A percentile compares a stretch with the other conserved stretches of the same genome.
These are phyloP conservation scores for Apistogramma diplotaenia DNA, from an alignment of 2,113 vertebrate genomes.

Conservation along the genomic window DNA sequence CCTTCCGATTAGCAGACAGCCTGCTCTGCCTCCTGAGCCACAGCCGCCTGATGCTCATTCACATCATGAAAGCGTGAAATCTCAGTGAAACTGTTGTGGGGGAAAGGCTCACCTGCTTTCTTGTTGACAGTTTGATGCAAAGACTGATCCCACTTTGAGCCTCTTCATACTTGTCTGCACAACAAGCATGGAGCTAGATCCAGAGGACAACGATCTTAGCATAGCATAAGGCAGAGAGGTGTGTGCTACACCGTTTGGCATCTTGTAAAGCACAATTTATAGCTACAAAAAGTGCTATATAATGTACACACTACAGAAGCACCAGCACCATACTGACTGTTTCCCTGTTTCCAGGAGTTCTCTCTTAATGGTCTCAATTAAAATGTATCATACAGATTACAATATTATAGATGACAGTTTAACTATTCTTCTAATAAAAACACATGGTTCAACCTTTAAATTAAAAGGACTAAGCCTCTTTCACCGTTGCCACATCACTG, in stretches of 20 bases:
- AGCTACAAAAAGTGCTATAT: not conserved
- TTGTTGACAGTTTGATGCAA: not conserved
- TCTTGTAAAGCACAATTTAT: not conserved
- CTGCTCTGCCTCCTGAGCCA: not conserved
- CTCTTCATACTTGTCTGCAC: not conserved
- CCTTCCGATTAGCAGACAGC: not conserved
- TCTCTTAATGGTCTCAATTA: not conserved
- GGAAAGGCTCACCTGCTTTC: not conserved
- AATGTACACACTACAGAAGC: not conserved
- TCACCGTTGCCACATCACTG: not conserved
- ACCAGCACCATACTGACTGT: not conserved
- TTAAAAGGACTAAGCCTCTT: not conserved
- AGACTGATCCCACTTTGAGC: not conserved
- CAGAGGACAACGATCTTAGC: not conserved
- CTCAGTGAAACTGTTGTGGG: not conserved
- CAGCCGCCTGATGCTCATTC: not conserved
- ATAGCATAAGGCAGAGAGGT: not conserved
- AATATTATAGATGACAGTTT: no score
- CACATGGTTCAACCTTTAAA: not conserved
- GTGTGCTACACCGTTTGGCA: not conserved
- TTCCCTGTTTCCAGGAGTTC: not conserved
- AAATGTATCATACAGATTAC: no score
- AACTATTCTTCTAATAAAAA: not conserved
- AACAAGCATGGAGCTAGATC: rapidly evolving
- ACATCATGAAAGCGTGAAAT: not conserved